Conservation (phyloP, 2,888 invertebrate genomes). For the Yponomeuta malinellus region DNA sequence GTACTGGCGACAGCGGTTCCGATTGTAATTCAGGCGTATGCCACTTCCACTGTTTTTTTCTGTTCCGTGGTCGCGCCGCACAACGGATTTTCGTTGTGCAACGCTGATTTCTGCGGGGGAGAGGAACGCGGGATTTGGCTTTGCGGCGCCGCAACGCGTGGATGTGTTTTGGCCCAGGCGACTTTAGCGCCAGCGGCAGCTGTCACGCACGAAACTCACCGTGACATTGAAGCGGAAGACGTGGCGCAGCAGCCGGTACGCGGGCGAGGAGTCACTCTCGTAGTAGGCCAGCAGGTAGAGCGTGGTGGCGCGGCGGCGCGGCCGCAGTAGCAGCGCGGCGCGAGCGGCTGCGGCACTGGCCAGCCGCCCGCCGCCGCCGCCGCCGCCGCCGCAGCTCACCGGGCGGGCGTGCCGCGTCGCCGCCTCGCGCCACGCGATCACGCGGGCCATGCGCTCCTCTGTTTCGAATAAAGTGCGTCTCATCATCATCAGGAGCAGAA, state of each 20-base stretch:
- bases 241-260: constrained; percentile 52
- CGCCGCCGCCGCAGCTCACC: constrained; percentile 25
- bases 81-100: too few relatives aligned
- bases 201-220: constrained; percentile 25
- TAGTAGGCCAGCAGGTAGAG: constrained; percentile 55
- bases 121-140: too few relatives aligned
- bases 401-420: constrained; percentile 37
- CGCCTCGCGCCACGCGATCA: constrained; percentile 35
- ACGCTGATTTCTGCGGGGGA: too few relatives aligned
- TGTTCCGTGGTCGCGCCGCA: too few relatives aligned
- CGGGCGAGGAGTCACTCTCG: constrained; percentile 33
- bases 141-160: too few relatives aligned
- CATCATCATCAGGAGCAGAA: too few relatives aligned
- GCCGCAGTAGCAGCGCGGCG: constrained; percentile 43
- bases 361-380: constrained; percentile 18
- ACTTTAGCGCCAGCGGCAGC: too few relatives aligned
- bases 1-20: too few relatives aligned
- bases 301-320: constrained; percentile 34
- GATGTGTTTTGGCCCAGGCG: too few relatives aligned
- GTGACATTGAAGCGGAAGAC: constrained; percentile 46
- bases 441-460: constrained; percentile 56
- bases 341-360: constrained; percentile 30
- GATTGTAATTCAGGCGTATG: too few relatives aligned
- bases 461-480: too few relatives aligned
- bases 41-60: too few relatives aligned